Evolutionary conservation across 2,888 invertebrate species (phyloP).

Genomic region (Zhuqinia jingwanae): DNA sequence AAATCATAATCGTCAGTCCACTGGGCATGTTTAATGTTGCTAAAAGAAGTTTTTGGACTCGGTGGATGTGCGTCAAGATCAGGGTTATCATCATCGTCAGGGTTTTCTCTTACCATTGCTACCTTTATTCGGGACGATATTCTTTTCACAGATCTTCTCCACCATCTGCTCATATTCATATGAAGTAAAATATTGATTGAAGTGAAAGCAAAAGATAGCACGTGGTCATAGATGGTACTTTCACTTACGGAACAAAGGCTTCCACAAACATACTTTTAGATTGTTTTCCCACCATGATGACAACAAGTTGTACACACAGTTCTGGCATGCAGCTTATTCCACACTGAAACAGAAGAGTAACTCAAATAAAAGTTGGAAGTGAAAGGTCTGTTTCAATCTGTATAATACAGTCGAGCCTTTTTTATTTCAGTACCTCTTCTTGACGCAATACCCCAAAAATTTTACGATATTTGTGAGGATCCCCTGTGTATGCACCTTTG

Average conservation of each 20-base stretch:
- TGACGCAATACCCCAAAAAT: constrained; percentile 87
- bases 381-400: neutral
- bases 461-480: constrained; percentile 89
- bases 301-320: constrained; percentile 94
- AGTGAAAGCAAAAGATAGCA: too few species aligned
- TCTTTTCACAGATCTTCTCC: too few species aligned
- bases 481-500: constrained; percentile 92
- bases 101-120: too few species aligned
- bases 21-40: too few species aligned
- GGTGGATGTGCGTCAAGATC: too few species aligned
- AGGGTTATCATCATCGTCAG: neutral
- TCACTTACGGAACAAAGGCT: constrained; percentile 89
- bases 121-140: too few species aligned
- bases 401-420: too few species aligned
- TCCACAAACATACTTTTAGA: constrained; percentile 93
- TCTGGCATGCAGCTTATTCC: constrained; percentile 91
- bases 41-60: too few species aligned
- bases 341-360: too few species aligned
- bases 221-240: neutral
- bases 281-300: constrained; percentile 98
- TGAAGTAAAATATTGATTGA: too few species aligned
- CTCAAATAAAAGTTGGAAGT: too few species aligned
- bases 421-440: constrained; percentile 95
- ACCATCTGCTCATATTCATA: too few species aligned
- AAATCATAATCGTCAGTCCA: constrained; percentile 95